These are phyloP conservation scores for Aythya baeri DNA, from an alignment of 2,113 vertebrate genomes.

Conservation along the genomic window DNA sequence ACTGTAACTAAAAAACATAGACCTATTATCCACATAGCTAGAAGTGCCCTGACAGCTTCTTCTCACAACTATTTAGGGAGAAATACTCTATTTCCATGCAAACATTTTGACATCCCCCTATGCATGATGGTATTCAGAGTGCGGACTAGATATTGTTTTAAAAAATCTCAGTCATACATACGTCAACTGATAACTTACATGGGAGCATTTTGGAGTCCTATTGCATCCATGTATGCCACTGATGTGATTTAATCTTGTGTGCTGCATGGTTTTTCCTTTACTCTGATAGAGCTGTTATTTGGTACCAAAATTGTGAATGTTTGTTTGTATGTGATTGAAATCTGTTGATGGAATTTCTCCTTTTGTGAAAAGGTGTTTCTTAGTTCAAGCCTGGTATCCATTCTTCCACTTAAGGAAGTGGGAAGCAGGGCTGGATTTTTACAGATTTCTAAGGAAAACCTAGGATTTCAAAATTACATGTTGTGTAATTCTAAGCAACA, in stretches of 20 bases:
- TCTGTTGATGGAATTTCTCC: background rate
- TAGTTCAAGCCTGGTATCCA: background rate
- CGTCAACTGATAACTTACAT: background rate
- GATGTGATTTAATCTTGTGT: background rate
- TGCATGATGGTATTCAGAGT: background rate
- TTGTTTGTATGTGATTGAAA: background rate
- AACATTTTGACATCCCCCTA: background rate
- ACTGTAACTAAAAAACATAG: background rate
- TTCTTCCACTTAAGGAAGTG: background rate
- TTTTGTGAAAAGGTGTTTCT: background rate
- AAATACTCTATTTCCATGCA: background rate
- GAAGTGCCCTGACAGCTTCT: background rate
- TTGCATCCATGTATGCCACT: accelerated
- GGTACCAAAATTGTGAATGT: background rate
- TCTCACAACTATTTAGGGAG: background rate
- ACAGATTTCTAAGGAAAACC: background rate
- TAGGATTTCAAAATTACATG: background rate
- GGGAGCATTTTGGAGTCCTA: background rate
- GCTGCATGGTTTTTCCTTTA: background rate
- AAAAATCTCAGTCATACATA: background rate
- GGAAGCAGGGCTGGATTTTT: background rate
- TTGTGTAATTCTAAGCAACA: background rate
- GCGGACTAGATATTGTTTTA: background rate
- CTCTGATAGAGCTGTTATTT: background rate
- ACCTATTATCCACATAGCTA: background rate